These are phyloP conservation scores for Limnephilus rhombicus DNA, from an alignment of 2,888 invertebrate genomes.

Conservation along the genomic window DNA sequence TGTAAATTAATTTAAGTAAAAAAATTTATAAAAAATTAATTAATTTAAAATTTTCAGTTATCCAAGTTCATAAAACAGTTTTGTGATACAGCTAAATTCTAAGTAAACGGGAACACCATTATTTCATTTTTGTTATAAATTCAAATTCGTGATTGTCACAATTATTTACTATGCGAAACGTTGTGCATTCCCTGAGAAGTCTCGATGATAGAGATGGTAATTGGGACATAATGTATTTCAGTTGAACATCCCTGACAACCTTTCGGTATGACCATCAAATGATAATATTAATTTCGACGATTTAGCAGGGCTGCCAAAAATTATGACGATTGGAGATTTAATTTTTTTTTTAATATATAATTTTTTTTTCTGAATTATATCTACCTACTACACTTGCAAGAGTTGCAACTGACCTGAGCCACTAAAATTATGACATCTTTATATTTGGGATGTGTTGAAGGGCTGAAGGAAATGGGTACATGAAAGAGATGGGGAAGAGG, in stretches of 20 bases:
- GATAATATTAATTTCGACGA: slow-evolving; percentile 31
- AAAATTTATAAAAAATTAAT: too few relatives aligned
- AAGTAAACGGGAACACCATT: not conserved
- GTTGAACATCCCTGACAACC: slow-evolving; percentile 13
- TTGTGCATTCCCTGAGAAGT: not conserved
- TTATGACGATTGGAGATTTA: not conserved
- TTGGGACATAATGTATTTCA: not conserved
- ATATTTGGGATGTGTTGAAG: too few relatives aligned
- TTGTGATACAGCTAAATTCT: not conserved
- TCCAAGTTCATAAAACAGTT: too few relatives aligned
- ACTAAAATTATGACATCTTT: too few relatives aligned
- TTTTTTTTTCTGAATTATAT: too few relatives aligned
- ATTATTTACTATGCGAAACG: not conserved
- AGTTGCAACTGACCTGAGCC: too few relatives aligned
- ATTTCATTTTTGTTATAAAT: not conserved
- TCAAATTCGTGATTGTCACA: not conserved
- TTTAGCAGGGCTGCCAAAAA: slow-evolving; percentile 14
- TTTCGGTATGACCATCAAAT: slow-evolving; percentile 40
- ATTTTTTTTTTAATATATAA: too few relatives aligned
- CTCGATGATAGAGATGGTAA: not conserved
- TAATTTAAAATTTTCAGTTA: too few relatives aligned
- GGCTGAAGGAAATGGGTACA: too few relatives aligned
- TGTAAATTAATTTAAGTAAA: too few relatives aligned
- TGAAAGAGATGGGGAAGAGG: too few relatives aligned
- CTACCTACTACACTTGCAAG: too few relatives aligned